phyloP scores from a whole-genome alignment of 2,797 vertebrate species.

The Eleutherodactylus coqui region DNA sequence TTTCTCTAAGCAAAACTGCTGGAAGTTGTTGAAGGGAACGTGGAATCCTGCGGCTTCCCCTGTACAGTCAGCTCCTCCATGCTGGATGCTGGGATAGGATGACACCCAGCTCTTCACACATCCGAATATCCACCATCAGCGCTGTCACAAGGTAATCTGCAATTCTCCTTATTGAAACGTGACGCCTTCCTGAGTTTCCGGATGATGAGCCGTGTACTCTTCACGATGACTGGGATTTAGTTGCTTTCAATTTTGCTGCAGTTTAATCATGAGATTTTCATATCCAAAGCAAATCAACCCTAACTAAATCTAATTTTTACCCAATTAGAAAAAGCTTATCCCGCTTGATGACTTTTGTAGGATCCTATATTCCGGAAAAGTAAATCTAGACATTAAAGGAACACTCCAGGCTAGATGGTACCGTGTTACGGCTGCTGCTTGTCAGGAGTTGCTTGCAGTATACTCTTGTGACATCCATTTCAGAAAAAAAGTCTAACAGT shows the following conservation, averaged over 20 bases:
- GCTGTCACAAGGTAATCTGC: neutral
- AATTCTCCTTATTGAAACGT: conserved; percentile 2
- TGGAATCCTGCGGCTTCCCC: neutral
- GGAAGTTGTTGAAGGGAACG: neutral
- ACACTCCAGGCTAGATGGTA: neutral
- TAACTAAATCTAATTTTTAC: conserved; percentile 2
- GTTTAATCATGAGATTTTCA: conserved; percentile 23
- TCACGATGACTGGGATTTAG: conserved; percentile 14
- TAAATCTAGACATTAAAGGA: neutral
- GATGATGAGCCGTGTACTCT: conserved; percentile 4
- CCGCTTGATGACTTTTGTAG: neutral
- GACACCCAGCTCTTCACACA: neutral
- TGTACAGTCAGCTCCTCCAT: neutral
- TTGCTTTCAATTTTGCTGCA: conserved; percentile 9
- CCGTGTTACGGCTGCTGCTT: too few species aligned
- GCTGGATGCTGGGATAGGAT: neutral
- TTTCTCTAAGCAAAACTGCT: neutral
- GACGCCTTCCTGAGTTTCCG: conserved; percentile 10
- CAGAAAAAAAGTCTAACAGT: too few species aligned
- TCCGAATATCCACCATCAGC: neutral
- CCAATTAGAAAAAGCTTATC: conserved; percentile 21
- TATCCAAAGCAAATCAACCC: conserved; percentile 15
- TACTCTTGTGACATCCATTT: too few species aligned
- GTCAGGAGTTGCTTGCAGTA: too few species aligned
- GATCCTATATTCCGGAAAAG: neutral